Base-by-base conservation (phyloP, 2,888 invertebrate genomes). In the Steinernema carpocapsae region DNA sequence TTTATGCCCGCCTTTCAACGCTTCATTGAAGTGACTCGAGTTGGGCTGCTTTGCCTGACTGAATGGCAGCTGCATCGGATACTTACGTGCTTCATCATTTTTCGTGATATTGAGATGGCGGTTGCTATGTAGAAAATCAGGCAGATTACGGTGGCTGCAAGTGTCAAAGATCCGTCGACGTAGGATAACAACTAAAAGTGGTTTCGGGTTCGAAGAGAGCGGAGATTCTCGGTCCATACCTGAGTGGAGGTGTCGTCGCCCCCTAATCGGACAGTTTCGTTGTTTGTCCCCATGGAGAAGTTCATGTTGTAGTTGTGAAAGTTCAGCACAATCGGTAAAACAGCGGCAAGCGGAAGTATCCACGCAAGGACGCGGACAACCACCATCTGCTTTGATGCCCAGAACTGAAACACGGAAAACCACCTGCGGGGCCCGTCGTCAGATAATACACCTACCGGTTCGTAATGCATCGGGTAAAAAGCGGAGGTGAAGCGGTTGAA, bases 81-180 rank as follows among this genome's bases (percentile, higher is more conserved):
- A 64, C 64, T 64, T 32, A 64, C 64, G 29, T 64, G 64, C 37
- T 64, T 64, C 26, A 64, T 22, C 64, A 64, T 64, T 64, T 64
- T 26, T 32, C 64, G 29, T 17, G 64, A 64, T 32, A 64, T 32
- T 17, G 32, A 29, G 26, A 32, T 17, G 6, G 64, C 64, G 26
- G 64, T 29, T 14, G 29, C 12, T 29, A 29, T 29, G 32, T 64
- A 64, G 19, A 64, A 64, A 6, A 29, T n/a, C 17, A 64, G 29
- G 29, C 64, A 64, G 29, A 64, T 64, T 64, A 64, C 64, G 29
- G 64, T 64, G 32, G 64, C 64, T 14, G 64, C 64, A 26, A 64
- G 19, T 17, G 32, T 26, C 17, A 64, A 17, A 6, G 64, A 64
- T 29, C 64, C 64, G 32, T 64, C 64, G 19, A 64, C 32, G 64